Evolutionary conservation across 2,888 invertebrate species (phyloP).

Genomic region (Cristatella mucedo): DNA sequence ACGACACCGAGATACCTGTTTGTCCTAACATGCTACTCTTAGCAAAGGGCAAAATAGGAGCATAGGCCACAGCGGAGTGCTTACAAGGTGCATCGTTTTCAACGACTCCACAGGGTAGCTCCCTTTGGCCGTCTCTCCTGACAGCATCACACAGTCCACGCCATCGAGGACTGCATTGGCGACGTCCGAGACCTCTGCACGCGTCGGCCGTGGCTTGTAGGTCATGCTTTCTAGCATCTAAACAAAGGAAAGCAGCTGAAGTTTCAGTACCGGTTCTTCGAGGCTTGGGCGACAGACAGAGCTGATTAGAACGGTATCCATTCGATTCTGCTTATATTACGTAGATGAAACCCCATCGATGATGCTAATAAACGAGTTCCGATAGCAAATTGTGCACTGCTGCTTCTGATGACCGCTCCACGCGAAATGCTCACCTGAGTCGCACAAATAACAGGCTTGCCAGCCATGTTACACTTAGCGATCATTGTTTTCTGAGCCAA

Average conservation of each 20-base stretch:
- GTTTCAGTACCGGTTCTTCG: too few species aligned
- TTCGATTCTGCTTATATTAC: too few species aligned
- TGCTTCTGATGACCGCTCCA: too few species aligned
- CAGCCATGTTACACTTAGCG: slow-evolving; percentile 78
- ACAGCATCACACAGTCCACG: slow-evolving; percentile 94
- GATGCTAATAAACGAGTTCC: too few species aligned
- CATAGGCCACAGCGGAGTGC: too few species aligned
- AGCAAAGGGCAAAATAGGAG: too few species aligned
- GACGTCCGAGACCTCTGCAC: slow-evolving; percentile 90
- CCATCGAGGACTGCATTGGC: slow-evolving; percentile 95
- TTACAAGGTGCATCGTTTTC: slow-evolving; percentile 43
- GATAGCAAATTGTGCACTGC: too few species aligned
- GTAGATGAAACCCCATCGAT: too few species aligned
- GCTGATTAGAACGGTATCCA: too few species aligned
- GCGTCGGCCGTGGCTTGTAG: slow-evolving; percentile 87
- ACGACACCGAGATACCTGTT: too few species aligned
- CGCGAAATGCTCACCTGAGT: slow-evolving; percentile 47
- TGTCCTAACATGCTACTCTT: too few species aligned
- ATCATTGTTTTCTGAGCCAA: slow-evolving; percentile 96
- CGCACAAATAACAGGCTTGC: slow-evolving; percentile 93
- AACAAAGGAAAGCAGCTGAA: background rate
- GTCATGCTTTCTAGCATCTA: slow-evolving; percentile 98
- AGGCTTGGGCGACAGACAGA: too few species aligned
- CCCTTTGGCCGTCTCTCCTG: slow-evolving; percentile 98
- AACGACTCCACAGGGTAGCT: slow-evolving; percentile 79